Conservation (phyloP, 2,113 vertebrate genomes). For the Ciconia boyciana region DNA sequence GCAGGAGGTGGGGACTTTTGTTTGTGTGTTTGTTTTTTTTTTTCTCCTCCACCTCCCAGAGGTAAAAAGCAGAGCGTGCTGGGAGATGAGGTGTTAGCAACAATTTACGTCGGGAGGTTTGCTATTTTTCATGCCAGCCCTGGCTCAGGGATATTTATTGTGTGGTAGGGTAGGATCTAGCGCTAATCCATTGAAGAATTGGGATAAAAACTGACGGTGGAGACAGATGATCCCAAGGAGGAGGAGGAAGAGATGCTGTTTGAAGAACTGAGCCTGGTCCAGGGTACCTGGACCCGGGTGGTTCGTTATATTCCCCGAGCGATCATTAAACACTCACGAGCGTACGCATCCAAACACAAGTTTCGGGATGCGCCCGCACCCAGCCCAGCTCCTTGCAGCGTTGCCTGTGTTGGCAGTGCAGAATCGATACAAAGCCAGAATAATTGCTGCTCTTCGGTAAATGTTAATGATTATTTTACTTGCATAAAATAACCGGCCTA, state of each 20-base stretch:
- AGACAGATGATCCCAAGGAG: not conserved
- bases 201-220: not conserved
- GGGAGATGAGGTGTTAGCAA: not conserved
- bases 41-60: not conserved
- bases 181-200: not conserved
- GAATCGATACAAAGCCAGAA: not conserved
- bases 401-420: accelerated
- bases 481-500: not conserved
- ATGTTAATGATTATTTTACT: slow-evolving; percentile 55
- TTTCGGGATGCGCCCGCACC: not conserved
- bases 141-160: not conserved
- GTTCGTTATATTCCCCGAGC: accelerated
- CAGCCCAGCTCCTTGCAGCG: not conserved
- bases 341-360: accelerated
- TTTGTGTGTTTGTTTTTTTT: not conserved
- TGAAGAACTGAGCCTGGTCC: not conserved
- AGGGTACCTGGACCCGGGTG: accelerated
- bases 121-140: not conserved
- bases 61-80: not conserved
- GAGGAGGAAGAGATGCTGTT: not conserved
- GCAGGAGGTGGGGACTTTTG: not conserved
- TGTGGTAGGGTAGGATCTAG: not conserved
- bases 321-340: accelerated
- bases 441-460: not conserved
- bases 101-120: not conserved